These are phyloP conservation scores for Cantharis rustica DNA, from an alignment of 2,888 invertebrate species.

Conservation along the genomic window DNA sequence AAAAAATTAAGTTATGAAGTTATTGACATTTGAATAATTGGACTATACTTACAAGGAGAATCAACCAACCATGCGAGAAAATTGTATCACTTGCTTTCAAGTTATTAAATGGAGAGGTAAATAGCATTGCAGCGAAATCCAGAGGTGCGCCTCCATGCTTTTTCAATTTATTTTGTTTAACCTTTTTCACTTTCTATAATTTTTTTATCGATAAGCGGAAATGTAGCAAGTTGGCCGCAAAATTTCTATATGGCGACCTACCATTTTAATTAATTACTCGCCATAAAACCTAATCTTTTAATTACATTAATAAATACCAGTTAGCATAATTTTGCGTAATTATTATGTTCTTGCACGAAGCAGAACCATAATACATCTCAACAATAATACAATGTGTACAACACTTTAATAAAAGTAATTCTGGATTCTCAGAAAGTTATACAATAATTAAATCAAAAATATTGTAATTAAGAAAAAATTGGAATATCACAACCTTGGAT, in stretches of 20 bases:
- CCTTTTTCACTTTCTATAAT: neutral
- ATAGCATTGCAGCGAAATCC: neutral
- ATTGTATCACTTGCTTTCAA: neutral
- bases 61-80: neutral
- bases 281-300: neutral
- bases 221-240: neutral
- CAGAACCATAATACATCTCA: neutral
- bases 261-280: neutral
- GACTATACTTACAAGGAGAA: neutral
- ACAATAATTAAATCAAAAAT: neutral
- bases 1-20: neutral
- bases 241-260: neutral
- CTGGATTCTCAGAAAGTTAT: neutral
- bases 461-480: neutral
- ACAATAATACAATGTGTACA: neutral
- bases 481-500: neutral
- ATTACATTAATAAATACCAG: neutral
- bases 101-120: neutral
- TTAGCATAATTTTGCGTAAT: neutral
- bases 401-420: neutral
- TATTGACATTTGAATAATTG: neutral
- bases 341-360: neutral
- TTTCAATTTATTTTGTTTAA: neutral
- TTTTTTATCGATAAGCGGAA: neutral
- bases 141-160: neutral